phyloP scores from a whole-genome alignment of 2,888 invertebrate genomes.

The Papilio protenor region DNA sequence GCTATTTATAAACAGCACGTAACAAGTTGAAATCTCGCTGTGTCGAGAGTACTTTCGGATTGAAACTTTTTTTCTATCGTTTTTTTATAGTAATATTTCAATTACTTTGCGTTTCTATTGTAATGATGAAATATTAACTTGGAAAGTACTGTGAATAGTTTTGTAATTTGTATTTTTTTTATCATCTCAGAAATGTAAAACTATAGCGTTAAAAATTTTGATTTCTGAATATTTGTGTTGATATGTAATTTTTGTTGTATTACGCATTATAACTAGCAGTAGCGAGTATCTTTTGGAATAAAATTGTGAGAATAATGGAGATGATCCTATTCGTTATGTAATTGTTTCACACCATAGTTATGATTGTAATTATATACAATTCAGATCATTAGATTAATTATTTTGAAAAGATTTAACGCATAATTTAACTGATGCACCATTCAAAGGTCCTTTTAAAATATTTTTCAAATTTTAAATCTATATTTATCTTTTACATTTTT shows the following conservation, averaged over 20 bases:
- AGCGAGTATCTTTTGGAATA: not conserved
- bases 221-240: not conserved
- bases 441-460: too few relatives aligned
- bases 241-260: not conserved
- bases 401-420: not conserved
- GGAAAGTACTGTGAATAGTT: not conserved
- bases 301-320: slow-evolving; percentile 4
- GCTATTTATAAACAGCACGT: slow-evolving; percentile 14
- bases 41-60: slow-evolving; percentile 15
- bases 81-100: not conserved
- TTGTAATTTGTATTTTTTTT: not conserved
- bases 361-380: not conserved
- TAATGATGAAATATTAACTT: not conserved
- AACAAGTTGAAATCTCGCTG: slow-evolving; percentile 3
- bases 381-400: not conserved
- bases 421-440: not conserved
- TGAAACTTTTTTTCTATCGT: not conserved
- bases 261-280: not conserved
- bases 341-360: slow-evolving; percentile 7
- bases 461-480: too few relatives aligned
- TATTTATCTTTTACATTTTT: too few relatives aligned
- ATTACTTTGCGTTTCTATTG: slow-evolving; percentile 6
- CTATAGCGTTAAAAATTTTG: not conserved
- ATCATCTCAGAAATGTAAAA: not conserved
- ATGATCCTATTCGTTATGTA: not conserved